Percentiles rank a stretch among this genome's conserved stretches.
These are phyloP conservation scores for Lepilemur septentrionalis DNA, from an alignment of 2,797 vertebrate species.

Conservation along the genomic window DNA sequence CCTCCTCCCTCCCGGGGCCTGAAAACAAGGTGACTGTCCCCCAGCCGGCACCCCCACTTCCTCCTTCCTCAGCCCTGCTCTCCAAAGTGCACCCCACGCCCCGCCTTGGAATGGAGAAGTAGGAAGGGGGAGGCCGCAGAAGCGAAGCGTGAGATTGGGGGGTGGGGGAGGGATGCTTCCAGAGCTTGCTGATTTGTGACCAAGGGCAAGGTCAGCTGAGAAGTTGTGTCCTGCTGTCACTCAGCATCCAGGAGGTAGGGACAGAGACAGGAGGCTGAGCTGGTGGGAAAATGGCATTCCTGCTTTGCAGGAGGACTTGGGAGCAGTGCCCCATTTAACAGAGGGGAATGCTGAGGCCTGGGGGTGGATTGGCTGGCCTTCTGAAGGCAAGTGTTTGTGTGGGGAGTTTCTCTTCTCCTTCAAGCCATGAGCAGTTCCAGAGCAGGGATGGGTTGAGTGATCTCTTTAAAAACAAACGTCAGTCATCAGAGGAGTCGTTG, in stretches of 20 bases:
- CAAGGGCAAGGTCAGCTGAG: background rate
- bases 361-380: background rate
- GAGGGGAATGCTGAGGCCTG: background rate
- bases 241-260: background rate
- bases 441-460: background rate
- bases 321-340: background rate
- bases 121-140: background rate
- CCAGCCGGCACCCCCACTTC: background rate
- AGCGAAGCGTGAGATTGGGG: background rate
- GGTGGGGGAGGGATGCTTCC: slow-evolving; percentile 8
- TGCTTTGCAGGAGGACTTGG: background rate
- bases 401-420: background rate
- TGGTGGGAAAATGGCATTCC: background rate
- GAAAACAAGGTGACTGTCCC: background rate
- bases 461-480: background rate
- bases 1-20: background rate
- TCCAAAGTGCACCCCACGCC: background rate
- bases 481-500: background rate
- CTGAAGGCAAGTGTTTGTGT: background rate
- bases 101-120: slow-evolving; percentile 51
- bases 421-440: background rate
- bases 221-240: background rate
- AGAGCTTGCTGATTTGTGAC: background rate
- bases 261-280: background rate
- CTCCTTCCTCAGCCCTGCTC: background rate